A percentile compares a stretch with the other conserved stretches of the same genome.
phyloP scores from a whole-genome alignment of 2,888 invertebrate genomes.

The Philereme vetulata region DNA sequence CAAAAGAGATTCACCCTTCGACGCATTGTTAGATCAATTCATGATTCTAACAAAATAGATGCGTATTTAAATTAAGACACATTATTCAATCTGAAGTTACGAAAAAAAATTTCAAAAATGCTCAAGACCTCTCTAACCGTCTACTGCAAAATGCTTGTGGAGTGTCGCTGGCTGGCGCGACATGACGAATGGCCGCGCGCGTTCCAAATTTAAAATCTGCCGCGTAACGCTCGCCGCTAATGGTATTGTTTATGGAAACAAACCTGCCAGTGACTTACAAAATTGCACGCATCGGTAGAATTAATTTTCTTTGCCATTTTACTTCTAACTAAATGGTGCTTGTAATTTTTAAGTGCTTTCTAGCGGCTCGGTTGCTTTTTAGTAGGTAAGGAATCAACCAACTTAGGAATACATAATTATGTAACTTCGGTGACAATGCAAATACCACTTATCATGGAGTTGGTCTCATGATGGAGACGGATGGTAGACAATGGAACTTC shows the following conservation, averaged over 20 bases:
- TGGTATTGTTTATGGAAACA: slow-evolving; percentile 81
- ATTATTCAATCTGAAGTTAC: no score
- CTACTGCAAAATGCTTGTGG: slow-evolving; percentile 46
- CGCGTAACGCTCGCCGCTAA: slow-evolving; percentile 78
- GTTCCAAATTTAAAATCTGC: slow-evolving; percentile 83
- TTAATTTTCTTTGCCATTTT: slow-evolving; percentile 46
- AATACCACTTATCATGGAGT: no score
- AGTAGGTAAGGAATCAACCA: not conserved
- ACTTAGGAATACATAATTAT: no score
- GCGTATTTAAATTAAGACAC: no score
- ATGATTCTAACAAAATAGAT: no score
- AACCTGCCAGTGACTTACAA: slow-evolving; percentile 75
- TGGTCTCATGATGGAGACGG: no score
- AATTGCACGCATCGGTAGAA: slow-evolving; percentile 62
- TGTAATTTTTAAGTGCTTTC: slow-evolving; percentile 60
- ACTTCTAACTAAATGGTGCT: slow-evolving; percentile 60
- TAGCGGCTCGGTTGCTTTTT: not conserved
- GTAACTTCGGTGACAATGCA: no score
- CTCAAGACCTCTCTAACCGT: slow-evolving; percentile 48
- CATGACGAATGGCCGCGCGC: slow-evolving; percentile 80
- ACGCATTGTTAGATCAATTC: no score
- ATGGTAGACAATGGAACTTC: no score
- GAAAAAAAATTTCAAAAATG: slow-evolving; percentile 44
- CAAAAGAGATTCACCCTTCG: no score
- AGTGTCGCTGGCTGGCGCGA: slow-evolving; percentile 75